A percentile compares a stretch with the other conserved stretches of the same genome.
phyloP scores from a whole-genome alignment of 2,113 vertebrate genomes.

The Callorhinus ursinus region DNA sequence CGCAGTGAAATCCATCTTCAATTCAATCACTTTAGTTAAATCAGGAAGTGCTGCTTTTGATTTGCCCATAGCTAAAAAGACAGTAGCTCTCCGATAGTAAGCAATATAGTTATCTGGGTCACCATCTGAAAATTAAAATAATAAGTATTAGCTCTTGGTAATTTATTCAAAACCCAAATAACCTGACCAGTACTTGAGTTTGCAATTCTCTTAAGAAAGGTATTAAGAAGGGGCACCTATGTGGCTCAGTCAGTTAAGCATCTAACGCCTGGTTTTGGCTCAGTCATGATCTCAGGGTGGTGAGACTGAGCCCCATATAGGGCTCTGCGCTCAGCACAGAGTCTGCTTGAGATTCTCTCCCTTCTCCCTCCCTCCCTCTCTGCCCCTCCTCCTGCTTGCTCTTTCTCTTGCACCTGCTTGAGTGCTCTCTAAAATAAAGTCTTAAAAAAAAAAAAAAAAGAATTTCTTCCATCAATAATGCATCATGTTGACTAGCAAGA shows the following conservation, averaged over 20 bases:
- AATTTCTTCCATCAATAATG: background rate
- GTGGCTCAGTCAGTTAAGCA: background rate
- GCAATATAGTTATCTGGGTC: constrained; percentile 98
- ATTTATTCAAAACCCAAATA: constrained; percentile 46
- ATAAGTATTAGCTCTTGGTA: constrained; percentile 57
- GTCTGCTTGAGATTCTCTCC: background rate
- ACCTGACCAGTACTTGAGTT: background rate
- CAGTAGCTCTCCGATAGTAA: constrained; percentile 98
- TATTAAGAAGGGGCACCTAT: background rate
- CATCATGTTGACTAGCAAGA: background rate
- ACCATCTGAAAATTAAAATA: constrained; percentile 90
- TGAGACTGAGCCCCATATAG: background rate
- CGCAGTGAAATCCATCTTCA: constrained; percentile 98
- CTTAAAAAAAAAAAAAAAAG: no score
- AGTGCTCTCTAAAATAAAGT: background rate
- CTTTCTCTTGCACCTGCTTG: background rate
- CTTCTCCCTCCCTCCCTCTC: background rate
- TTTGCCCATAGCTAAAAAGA: constrained; percentile 98
- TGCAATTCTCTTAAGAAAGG: background rate
- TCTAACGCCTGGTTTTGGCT: background rate
- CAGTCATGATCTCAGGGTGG: background rate
- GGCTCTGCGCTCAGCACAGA: background rate
- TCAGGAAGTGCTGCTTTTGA: constrained; percentile 98
- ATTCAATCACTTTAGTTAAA: constrained; percentile 96
- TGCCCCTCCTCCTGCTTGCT: background rate